A percentile compares a stretch with the other conserved stretches of the same genome.
Conservation (phyloP, 2,113 vertebrate species). For the Engystomops pustulosus region DNA sequence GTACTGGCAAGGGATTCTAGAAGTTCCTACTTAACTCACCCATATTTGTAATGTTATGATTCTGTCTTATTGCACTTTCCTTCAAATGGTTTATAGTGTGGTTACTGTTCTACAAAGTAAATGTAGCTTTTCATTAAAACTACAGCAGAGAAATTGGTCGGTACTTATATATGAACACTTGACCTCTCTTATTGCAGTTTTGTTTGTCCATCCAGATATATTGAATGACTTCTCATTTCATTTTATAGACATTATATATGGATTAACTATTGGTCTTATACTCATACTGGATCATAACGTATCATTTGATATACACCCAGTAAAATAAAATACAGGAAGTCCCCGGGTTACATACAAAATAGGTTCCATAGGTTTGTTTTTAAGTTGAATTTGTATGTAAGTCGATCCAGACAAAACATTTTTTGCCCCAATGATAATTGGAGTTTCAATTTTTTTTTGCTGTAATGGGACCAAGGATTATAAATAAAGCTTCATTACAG, state of each 20-base stretch:
- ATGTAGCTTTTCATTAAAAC: conserved; percentile 24
- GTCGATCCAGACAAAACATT: too few species aligned
- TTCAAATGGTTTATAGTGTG: conserved; percentile 51
- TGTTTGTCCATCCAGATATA: neutral
- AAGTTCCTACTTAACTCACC: conserved; percentile 47
- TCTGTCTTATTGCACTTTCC: conserved; percentile 40
- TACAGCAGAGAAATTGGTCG: neutral
- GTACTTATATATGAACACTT: conserved; percentile 26
- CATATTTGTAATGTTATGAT: conserved; percentile 29
- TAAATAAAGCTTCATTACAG: too few species aligned
- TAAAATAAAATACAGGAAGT: too few species aligned
- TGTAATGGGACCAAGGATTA: too few species aligned
- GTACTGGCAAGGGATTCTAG: conserved; percentile 26
- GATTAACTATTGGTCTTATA: too few species aligned
- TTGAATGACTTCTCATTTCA: neutral
- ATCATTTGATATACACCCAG: too few species aligned
- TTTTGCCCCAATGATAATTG: too few species aligned
- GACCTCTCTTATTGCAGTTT: neutral
- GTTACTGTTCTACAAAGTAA: conserved; percentile 48
- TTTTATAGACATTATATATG: neutral
- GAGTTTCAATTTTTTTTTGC: too few species aligned
- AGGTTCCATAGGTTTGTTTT: too few species aligned
- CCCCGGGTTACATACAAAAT: too few species aligned
- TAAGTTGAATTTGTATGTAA: too few species aligned
- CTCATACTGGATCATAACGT: too few species aligned